Evolutionary conservation across 2,888 invertebrate species (phyloP).

Genomic region (Hirtodrosophila cameraria): DNA sequence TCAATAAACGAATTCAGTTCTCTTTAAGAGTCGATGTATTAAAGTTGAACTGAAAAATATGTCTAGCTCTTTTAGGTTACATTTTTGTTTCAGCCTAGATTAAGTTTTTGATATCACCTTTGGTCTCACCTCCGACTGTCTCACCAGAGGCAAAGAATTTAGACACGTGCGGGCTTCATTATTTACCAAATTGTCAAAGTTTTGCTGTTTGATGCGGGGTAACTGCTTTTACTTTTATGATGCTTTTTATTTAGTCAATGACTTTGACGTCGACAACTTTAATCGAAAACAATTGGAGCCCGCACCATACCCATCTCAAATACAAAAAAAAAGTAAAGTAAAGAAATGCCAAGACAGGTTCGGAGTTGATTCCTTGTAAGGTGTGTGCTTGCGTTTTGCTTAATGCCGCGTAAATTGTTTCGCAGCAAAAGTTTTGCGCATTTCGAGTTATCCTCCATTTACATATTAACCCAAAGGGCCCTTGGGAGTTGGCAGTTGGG

Average conservation of each 20-base stretch:
- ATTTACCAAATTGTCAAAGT: constrained; percentile 77
- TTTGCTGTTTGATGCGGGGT: constrained; percentile 48
- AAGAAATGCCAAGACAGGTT: background rate
- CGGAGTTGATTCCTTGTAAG: constrained; percentile 38
- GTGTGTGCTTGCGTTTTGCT: constrained; percentile 70
- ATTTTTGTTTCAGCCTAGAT: constrained; percentile 13
- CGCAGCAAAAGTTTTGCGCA: constrained; percentile 73
- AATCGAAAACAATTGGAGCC: constrained; percentile 69
- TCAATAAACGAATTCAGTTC: constrained; percentile 8
- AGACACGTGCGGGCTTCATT: constrained; percentile 75
- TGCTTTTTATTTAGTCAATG: constrained; percentile 77
- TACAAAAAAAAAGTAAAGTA: background rate
- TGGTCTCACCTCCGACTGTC: constrained; percentile 38
- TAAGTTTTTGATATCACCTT: constrained; percentile 27
- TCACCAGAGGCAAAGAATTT: constrained; percentile 62
- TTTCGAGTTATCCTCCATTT: constrained; percentile 75
- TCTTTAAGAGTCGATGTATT: constrained; percentile 7
- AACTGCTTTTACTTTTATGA: constrained; percentile 61
- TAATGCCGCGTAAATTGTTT: constrained; percentile 79
- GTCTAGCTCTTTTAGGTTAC: constrained; percentile 5
- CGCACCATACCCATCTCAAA: background rate
- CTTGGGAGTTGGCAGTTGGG: constrained; percentile 31
- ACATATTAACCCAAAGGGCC: constrained; percentile 66
- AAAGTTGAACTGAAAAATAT: constrained; percentile 19
- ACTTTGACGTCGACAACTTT: constrained; percentile 77